These are phyloP conservation scores for Carcharodon carcharias DNA, from an alignment of 2,797 vertebrate species.

Conservation along the genomic window DNA sequence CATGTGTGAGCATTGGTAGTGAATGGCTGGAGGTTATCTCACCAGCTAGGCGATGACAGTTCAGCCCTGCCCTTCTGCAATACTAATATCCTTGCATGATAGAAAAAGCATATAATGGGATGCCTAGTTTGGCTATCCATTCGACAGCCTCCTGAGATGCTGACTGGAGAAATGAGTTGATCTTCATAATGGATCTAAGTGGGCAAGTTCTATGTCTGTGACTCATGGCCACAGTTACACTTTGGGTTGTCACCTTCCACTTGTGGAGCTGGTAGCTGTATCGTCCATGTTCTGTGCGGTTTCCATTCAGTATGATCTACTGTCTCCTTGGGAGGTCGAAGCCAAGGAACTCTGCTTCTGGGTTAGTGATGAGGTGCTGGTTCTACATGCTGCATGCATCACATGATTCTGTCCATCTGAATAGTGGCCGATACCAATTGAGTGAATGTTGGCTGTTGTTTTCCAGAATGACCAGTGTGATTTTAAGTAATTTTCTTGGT, in stretches of 20 bases:
- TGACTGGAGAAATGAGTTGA: neutral
- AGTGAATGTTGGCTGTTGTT: neutral
- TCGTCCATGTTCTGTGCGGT: neutral
- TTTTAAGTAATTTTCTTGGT: neutral
- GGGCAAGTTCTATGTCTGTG: neutral
- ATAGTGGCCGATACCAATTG: neutral
- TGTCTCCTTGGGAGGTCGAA: neutral
- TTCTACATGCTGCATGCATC: neutral
- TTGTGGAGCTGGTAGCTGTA: neutral
- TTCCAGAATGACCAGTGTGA: neutral
- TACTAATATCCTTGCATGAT: neutral
- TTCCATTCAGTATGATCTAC: neutral
- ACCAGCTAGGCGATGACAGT: neutral
- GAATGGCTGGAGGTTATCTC: neutral
- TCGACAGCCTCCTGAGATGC: neutral
- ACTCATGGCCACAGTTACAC: neutral
- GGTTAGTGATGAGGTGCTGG: neutral
- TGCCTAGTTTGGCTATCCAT: no score
- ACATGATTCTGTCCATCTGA: neutral
- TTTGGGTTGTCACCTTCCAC: neutral
- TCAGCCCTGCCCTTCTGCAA: neutral
- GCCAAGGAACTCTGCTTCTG: neutral
- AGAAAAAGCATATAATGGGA: neutral
- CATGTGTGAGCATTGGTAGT: neutral
- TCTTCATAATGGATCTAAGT: no score